Evolutionary conservation across 2,113 vertebrate genomes (phyloP).

Genomic region (Neotoma lepida): DNA sequence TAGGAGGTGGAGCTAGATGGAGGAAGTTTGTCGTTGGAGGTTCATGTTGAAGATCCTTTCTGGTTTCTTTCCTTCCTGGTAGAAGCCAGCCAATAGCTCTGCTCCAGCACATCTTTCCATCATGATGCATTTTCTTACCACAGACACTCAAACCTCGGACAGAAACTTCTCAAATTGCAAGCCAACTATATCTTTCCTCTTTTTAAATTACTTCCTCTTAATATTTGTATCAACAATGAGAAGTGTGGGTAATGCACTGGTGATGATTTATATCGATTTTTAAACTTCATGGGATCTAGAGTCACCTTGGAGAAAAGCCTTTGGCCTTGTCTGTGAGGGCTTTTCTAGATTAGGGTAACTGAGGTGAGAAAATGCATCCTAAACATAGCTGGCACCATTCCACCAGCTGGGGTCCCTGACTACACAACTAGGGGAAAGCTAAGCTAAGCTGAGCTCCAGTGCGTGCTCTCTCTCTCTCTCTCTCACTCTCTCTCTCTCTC

Average conservation of each 20-base stretch:
- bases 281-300: background rate
- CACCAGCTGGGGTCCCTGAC: background rate
- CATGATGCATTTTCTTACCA: background rate
- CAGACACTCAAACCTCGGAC: too few species aligned
- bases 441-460: background rate
- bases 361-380: background rate
- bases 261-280: background rate
- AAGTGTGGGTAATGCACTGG: background rate
- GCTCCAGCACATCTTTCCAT: background rate
- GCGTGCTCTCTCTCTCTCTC: background rate
- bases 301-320: background rate
- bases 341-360: background rate
- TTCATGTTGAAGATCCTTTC: background rate
- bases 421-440: background rate
- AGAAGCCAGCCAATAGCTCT: background rate
- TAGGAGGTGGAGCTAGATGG: background rate
- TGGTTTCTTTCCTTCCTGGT: background rate
- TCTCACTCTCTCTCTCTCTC: background rate
- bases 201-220: too few species aligned
- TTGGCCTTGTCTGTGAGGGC: too few species aligned
- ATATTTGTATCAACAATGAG: background rate
- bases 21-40: background rate
- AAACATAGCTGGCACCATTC: too few species aligned
- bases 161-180: background rate
- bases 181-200: background rate